Percentiles rank a stretch among this genome's conserved stretches.
Evolutionary conservation across 2,113 vertebrate genomes (phyloP).

Genomic region (Pelvicachromis taeniatus): DNA sequence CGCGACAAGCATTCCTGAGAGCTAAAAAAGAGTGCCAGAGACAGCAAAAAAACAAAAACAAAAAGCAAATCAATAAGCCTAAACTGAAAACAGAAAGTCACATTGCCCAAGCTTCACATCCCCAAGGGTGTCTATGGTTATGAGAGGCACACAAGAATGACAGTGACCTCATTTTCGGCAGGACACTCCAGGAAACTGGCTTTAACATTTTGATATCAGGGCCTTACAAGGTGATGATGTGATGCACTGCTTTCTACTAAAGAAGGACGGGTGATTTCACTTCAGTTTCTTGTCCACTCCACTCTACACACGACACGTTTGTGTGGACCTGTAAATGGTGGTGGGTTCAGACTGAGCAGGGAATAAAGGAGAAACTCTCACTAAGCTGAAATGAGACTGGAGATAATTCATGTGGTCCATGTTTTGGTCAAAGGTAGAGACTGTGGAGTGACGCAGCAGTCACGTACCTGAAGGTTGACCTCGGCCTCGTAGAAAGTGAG

Average conservation of each 20-base stretch:
- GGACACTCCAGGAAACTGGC: background rate
- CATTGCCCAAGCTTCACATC: background rate
- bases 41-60: background rate
- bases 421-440: background rate
- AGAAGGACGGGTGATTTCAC: background rate
- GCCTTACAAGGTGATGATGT: background rate
- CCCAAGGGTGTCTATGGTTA: background rate
- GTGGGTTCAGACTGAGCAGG: background rate
- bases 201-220: background rate
- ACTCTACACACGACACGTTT: background rate
- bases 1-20: background rate
- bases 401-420: background rate
- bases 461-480: slow-evolving; percentile 90
- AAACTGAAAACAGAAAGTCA: slow-evolving; percentile 16
- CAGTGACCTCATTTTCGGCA: background rate
- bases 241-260: background rate
- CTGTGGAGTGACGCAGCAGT: background rate
- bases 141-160: background rate
- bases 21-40: background rate
- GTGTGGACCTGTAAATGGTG: background rate
- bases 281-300: background rate
- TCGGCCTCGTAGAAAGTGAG: slow-evolving; percentile 96
- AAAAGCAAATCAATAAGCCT: background rate
- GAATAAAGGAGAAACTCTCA: background rate
- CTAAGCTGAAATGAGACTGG: background rate